Percentiles rank a stretch among this genome's conserved stretches.
phyloP scores from a whole-genome alignment of 2,888 invertebrate species.

The Amblyjoppa proteus region DNA sequence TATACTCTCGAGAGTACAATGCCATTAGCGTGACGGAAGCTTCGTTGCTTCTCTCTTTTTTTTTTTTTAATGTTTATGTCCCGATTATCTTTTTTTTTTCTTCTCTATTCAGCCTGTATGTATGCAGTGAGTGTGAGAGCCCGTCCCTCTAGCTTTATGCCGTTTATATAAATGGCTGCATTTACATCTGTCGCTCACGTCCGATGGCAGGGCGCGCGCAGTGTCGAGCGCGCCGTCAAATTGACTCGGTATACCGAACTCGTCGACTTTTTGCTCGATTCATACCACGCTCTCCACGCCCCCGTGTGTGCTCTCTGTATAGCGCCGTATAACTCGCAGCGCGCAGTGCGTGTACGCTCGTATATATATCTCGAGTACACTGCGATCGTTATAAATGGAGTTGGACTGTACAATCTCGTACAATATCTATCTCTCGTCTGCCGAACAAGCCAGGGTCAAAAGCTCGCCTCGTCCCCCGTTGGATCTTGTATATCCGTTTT shows the following conservation, averaged over 20 bases:
- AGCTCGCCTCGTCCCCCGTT: constrained; percentile 11
- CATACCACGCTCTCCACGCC: constrained; percentile 37
- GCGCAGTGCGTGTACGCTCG: constrained; percentile 27
- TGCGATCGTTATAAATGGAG: constrained; percentile 53
- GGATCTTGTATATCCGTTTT: constrained; percentile 7
- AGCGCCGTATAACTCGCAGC: constrained; percentile 28
- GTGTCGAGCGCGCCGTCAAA: constrained; percentile 61
- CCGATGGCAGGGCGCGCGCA: constrained; percentile 38
- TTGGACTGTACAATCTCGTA: constrained; percentile 22
- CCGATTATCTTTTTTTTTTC: constrained; percentile 59
- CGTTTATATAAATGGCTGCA: constrained; percentile 68
- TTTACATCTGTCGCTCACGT: constrained; percentile 65
- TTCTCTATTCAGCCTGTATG: constrained; percentile 37
- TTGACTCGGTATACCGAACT: constrained; percentile 53
- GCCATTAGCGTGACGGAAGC: background rate
- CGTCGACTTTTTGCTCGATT: constrained; percentile 37
- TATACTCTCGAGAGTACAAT: background rate
- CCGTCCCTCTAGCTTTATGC: constrained; percentile 43
- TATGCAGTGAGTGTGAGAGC: background rate
- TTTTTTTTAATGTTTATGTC: constrained; percentile 37
- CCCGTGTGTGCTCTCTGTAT: background rate
- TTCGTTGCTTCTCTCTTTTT: background rate
- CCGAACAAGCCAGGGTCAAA: constrained; percentile 35
- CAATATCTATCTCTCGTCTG: constrained; percentile 40
- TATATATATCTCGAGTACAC: constrained; percentile 15